Conservation (phyloP, 2,888 invertebrate genomes). For the Lochmaea capreae region DNA sequence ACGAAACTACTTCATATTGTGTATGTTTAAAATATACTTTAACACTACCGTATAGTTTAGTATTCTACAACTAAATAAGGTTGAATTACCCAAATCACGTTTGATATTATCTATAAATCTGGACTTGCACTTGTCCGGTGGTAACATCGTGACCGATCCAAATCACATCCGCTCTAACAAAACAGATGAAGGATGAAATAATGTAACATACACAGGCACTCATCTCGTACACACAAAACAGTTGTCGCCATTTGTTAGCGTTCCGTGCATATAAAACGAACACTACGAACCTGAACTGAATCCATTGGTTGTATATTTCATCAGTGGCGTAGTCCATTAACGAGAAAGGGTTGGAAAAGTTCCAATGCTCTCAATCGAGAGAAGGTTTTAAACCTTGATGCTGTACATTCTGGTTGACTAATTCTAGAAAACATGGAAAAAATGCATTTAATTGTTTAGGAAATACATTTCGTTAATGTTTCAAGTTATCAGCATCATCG, state of each 20-base stretch:
- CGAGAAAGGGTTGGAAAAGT: too few relatives aligned
- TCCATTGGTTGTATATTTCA: slow-evolving; percentile 9
- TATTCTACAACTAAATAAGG: background rate
- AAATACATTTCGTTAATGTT: too few relatives aligned
- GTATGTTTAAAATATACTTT: background rate
- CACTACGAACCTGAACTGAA: slow-evolving; percentile 26
- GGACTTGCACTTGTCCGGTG: slow-evolving; percentile 9
- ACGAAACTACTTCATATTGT: background rate
- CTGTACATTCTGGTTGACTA: too few relatives aligned
- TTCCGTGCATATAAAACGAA: slow-evolving; percentile 21
- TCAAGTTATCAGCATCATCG: too few relatives aligned
- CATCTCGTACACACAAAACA: slow-evolving; percentile 16
- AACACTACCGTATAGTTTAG: background rate
- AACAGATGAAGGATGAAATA: slow-evolving; percentile 15
- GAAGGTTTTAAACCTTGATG: too few relatives aligned
- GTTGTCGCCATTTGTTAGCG: slow-evolving; percentile 18
- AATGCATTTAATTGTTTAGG: too few relatives aligned
- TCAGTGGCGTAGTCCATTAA: background rate
- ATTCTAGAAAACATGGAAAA: too few relatives aligned
- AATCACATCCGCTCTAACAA: slow-evolving; percentile 8
- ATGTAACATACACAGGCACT: background rate
- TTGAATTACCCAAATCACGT: slow-evolving; percentile 1
- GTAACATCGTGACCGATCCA: slow-evolving; percentile 13
- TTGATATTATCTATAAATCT: slow-evolving; percentile 1
- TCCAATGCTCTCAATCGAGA: too few relatives aligned